phyloP scores from a whole-genome alignment of 2,797 vertebrate species.

The Chelidonichthys spinosus region DNA sequence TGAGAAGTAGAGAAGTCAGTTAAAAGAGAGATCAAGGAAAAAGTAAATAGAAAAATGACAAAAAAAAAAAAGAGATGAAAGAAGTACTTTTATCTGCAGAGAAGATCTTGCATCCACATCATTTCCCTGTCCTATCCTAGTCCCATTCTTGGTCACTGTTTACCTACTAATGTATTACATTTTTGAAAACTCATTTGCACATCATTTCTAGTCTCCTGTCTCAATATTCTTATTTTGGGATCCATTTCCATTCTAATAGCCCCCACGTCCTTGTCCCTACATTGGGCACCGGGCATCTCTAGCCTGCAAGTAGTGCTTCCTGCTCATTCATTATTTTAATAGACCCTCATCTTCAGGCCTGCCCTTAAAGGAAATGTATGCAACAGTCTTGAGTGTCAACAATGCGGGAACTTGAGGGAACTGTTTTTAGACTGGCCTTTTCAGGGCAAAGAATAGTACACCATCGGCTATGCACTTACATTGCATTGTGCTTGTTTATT shows the following conservation, averaged over 20 bases:
- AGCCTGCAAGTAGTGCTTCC: no score
- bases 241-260: neutral
- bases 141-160: neutral
- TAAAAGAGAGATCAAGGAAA: slow-evolving; percentile 42
- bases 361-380: neutral
- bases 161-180: neutral
- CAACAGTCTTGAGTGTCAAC: neutral
- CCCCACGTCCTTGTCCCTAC: neutral
- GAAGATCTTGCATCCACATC: neutral
- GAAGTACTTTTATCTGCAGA: slow-evolving; percentile 16
- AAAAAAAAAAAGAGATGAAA: slow-evolving; percentile 36
- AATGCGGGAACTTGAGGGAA: neutral
- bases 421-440: neutral
- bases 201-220: neutral
- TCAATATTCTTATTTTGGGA: neutral
- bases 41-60: slow-evolving; percentile 14
- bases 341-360: neutral
- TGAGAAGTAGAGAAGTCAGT: slow-evolving; percentile 26
- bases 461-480: neutral
- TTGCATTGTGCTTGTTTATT: neutral
- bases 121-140: neutral
- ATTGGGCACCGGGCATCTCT: neutral
- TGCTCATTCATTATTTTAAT: neutral
- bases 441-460: neutral
- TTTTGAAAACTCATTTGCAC: neutral